Evolutionary conservation across 2,113 vertebrate genomes (phyloP).

Genomic region (Hypanus sabinus): DNA sequence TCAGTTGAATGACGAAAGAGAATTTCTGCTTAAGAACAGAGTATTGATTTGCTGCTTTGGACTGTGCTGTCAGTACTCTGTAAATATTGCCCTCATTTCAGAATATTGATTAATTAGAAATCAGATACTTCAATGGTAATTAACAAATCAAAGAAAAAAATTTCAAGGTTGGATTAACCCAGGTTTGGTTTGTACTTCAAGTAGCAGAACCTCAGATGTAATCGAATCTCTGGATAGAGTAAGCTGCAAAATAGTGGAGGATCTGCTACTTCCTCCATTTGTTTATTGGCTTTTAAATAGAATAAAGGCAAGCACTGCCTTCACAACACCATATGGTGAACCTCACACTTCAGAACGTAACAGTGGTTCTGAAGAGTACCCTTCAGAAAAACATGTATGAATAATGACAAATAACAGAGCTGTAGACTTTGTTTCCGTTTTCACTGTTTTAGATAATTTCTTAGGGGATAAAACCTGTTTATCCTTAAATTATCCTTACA

Average conservation of each 20-base stretch:
- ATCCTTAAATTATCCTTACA: not conserved
- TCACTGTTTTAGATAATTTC: not conserved
- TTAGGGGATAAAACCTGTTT: not conserved
- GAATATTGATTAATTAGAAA: slow-evolving; percentile 23
- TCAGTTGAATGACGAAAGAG: not conserved
- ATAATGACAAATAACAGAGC: not conserved
- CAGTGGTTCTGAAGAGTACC: not conserved
- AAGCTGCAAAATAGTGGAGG: not conserved
- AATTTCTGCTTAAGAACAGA: not conserved
- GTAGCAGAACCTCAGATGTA: not conserved
- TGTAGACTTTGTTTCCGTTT: not conserved
- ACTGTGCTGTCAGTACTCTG: not conserved
- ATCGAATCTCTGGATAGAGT: not conserved
- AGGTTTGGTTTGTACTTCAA: not conserved
- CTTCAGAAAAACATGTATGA: not conserved
- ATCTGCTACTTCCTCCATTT: not conserved
- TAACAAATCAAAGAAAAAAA: not conserved
- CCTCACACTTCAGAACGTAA: not conserved
- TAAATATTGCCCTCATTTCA: not conserved
- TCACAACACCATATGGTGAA: not conserved
- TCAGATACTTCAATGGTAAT: slow-evolving; percentile 8
- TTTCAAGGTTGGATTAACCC: not conserved
- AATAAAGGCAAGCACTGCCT: not conserved
- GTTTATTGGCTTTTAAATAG: not conserved
- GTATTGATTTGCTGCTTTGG: not conserved